phyloP scores from a whole-genome alignment of 2,797 vertebrate species.

The Okamejei kenojei region DNA sequence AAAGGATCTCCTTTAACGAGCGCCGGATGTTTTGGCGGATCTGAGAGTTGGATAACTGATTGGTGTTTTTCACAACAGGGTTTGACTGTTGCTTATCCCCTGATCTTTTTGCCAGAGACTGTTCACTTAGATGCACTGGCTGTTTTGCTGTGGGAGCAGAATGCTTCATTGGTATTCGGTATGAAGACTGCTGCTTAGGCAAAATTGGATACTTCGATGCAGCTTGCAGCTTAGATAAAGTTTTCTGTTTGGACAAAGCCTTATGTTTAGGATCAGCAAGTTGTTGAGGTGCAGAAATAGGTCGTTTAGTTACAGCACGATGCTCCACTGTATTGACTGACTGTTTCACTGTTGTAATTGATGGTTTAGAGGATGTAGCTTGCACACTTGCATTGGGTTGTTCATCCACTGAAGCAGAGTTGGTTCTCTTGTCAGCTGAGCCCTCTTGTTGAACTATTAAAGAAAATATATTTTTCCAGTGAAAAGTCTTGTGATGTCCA shows the following conservation, averaged over 20 bases:
- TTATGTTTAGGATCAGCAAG: conserved; percentile 40
- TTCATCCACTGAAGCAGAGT: neutral
- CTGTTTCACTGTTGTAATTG: neutral
- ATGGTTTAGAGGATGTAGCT: conserved; percentile 12
- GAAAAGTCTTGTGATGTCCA: neutral
- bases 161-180: conserved; percentile 47
- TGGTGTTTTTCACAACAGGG: conserved; percentile 53
- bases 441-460: conserved; percentile 52
- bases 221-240: conserved; percentile 48
- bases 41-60: conserved; percentile 71
- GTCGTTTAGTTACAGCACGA: neutral
- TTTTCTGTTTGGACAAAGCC: conserved; percentile 48
- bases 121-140: conserved; percentile 48
- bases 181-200: conserved; percentile 48
- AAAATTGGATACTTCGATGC: conserved; percentile 48
- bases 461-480: conserved; percentile 46
- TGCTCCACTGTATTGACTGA: neutral
- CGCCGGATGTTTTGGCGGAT: conserved; percentile 89
- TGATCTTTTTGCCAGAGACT: conserved; percentile 50
- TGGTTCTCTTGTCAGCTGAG: conserved; percentile 47
- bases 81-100: conserved; percentile 49
- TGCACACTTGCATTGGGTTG: neutral
- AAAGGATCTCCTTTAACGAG: conserved; percentile 77
- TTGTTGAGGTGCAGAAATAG: conserved; percentile 17
- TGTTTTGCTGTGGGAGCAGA: conserved; percentile 41